These are phyloP conservation scores for Pogonophryne albipinna DNA, from an alignment of 2,797 vertebrate species.

Conservation along the genomic window DNA sequence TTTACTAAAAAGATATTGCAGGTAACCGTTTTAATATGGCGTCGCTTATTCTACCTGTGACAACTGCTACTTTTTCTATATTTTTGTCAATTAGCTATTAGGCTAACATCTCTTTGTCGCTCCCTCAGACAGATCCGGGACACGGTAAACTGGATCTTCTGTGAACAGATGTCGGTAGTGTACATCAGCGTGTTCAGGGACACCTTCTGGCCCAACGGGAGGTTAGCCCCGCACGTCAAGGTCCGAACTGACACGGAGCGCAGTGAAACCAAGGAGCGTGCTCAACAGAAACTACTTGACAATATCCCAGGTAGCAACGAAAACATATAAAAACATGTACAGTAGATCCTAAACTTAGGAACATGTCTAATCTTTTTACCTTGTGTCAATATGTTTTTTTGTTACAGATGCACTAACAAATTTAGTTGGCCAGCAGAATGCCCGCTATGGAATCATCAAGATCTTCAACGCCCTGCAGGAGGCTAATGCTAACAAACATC, in stretches of 20 bases:
- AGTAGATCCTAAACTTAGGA: not conserved
- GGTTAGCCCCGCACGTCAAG: conserved; percentile 86
- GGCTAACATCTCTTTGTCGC: not conserved
- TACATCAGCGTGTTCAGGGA: conserved; percentile 96
- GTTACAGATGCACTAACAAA: conserved; percentile 93
- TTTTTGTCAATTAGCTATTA: not conserved
- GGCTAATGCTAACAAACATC: conserved; percentile 96
- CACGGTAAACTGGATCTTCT: conserved; percentile 98
- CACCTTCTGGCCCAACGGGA: conserved; percentile 95
- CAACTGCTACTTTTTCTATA: not conserved
- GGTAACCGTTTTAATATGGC: too few species aligned
- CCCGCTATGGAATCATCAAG: conserved; percentile 96
- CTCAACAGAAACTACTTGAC: conserved; percentile 97
- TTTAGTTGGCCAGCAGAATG: conserved; percentile 98
- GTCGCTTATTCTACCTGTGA: too few species aligned
- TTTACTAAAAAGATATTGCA: too few species aligned
- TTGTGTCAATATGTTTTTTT: not conserved
- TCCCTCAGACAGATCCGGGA: conserved; percentile 95
- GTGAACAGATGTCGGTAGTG: conserved; percentile 95
- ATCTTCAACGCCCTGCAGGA: conserved; percentile 98
- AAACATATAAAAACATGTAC: not conserved
- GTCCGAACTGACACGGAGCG: conserved; percentile 87
- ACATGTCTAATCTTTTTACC: not conserved
- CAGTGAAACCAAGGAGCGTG: conserved; percentile 92
- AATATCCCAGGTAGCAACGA: conserved; percentile 94